Base-by-base conservation (phyloP, 2,888 invertebrate species). In the Hemicrepidius hirtus region DNA sequence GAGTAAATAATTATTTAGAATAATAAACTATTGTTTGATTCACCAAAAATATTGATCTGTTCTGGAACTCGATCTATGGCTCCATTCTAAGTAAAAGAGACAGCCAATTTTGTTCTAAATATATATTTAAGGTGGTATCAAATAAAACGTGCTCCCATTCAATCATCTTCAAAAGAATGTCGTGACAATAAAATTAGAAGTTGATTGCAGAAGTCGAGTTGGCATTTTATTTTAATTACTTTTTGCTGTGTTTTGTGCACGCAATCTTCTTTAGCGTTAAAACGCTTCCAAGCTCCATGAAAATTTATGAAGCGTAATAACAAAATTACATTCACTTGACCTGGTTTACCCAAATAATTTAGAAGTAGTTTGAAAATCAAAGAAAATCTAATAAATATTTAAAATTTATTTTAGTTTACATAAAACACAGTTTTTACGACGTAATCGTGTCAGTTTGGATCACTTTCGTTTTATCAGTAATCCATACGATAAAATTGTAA, bases 401-500 rank as follows among this genome's bases (percentile, higher is more conserved):
- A n/a, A n/a, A n/a, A n/a, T n/a, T n/a, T n/a, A n/a, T n/a, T n/a
- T n/a, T n/a, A n/a, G n/a, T n/a, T n/a, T n/a, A n/a, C n/a, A 32
- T 24, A 24, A 32, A 32, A 32, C 32, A 32, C 32, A 5, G 9
- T 32, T 24, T 24, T 24, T 24, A 24, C 24, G 3, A n/a, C 24
- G 5, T 24, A 2, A 24, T 24, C 32, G 32, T 32, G 9, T 16
- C 18, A 46, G 18, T 46, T 46, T 20, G 18, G 20, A 13, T 2
- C 18, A 28, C 28, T 53, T 53, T 53, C 53, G 53, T 53, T 53
- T 53, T 12, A 9, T 21, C 3, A 16, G n/a, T 28, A 53, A 53
- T 53, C 32, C 16, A 53, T 13, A 28, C 13, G 53, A 53, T 53
- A 53, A 53, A 53, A 53, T 28, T 53, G 53, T 53, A 24, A 53